Conservation (phyloP, 1,140 invertebrate species). For the Wiebesia pumilae region DNA sequence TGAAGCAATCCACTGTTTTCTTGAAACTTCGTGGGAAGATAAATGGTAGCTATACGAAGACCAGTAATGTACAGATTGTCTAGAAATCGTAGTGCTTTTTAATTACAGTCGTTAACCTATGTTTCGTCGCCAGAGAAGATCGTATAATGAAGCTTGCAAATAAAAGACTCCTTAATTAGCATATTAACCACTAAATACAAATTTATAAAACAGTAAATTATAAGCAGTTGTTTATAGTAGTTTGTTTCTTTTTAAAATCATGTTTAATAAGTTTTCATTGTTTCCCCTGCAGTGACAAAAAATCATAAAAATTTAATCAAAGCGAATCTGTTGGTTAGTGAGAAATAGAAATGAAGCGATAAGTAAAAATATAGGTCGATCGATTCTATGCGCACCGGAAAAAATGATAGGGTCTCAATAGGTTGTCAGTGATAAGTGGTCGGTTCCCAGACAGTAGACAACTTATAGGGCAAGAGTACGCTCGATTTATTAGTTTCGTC, state of each 20-base stretch:
- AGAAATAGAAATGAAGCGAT: conserved; percentile 7
- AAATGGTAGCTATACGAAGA: neutral
- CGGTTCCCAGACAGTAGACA: conserved; percentile 62
- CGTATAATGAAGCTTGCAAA: no score
- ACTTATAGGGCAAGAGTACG: conserved; percentile 21
- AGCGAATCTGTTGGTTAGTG: neutral
- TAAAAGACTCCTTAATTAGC: no score
- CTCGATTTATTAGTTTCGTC: conserved; percentile 62
- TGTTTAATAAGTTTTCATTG: no score
- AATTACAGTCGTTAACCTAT: no score
- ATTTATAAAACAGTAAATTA: no score
- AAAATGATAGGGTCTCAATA: conserved; percentile 35
- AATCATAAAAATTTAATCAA: neutral
- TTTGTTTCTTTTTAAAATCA: no score
- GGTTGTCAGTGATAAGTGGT: conserved; percentile 53
- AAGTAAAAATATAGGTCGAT: neutral
- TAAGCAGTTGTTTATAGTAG: no score
- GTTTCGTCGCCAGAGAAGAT: no score
- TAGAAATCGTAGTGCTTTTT: neutral
- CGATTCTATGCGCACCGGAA: neutral
- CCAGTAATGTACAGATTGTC: neutral
- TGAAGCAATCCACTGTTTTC: neutral
- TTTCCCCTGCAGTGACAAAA: no score
- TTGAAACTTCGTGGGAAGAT: neutral
- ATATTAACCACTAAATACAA: no score